Evolutionary conservation across 2,797 vertebrate genomes (phyloP).

Genomic region (Oreochromis mossambicus): DNA sequence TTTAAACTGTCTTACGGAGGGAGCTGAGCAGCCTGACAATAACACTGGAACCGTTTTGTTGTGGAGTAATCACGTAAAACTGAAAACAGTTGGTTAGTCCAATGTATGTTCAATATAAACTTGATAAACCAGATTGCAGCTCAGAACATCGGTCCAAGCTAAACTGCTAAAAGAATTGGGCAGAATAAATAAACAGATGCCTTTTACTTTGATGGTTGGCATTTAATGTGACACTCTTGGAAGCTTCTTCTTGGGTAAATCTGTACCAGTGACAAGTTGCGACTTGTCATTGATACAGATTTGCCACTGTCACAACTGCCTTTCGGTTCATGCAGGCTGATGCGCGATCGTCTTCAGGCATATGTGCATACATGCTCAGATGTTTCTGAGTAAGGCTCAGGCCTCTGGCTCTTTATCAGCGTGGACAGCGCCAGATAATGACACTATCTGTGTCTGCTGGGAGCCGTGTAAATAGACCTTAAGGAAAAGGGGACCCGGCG

Average conservation of each 20-base stretch:
- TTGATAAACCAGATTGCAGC: slow-evolving; percentile 12
- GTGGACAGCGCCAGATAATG: slow-evolving; percentile 35
- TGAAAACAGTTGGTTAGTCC: background rate
- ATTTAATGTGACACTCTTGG: background rate
- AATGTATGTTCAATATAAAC: background rate
- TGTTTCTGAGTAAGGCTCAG: background rate
- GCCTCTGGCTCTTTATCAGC: background rate
- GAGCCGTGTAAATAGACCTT: slow-evolving; percentile 39
- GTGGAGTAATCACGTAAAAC: slow-evolving; percentile 13
- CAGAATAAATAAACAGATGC: background rate
- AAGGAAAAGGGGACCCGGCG: background rate
- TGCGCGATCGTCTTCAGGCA: background rate
- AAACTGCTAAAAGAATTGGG: background rate
- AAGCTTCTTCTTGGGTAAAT: background rate
- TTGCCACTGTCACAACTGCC: slow-evolving; percentile 11
- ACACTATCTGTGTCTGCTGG: slow-evolving; percentile 2
- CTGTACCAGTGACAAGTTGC: slow-evolving; percentile 24
- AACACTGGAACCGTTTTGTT: slow-evolving; percentile 4
- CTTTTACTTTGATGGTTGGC: background rate
- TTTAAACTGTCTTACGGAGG: background rate
- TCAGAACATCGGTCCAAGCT: background rate
- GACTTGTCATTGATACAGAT: slow-evolving; percentile 24
- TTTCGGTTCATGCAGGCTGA: slow-evolving; percentile 1
- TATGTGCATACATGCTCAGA: background rate
- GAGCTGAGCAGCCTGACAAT: background rate